Base-by-base conservation (phyloP, 2,797 vertebrate genomes). In the Gymnothorax javanicus region DNA sequence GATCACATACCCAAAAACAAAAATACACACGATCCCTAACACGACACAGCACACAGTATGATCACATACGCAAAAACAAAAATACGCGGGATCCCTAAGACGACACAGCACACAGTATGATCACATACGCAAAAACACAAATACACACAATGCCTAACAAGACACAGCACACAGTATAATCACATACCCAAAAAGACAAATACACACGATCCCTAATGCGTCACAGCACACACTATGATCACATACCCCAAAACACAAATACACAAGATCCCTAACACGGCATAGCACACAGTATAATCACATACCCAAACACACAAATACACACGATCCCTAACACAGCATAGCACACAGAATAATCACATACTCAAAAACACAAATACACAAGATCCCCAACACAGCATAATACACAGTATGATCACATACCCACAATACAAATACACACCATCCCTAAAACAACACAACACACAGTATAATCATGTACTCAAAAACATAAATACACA, bases 1-100 rank as follows among this genome's bases (percentile, higher is more conserved):
- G 2, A 43, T 43, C 33, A 43, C 33, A 43, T 43, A 43, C 33
- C 33, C 33, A 43, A 43, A 43, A 43, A 43, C 33, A 43, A 1
- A 43, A 92, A 71, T 89, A 85, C 33, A 43, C 33, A 43, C 2
- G 33, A 2, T 43, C 33, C 33, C 33, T 43, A 43, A 43, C 33
- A 43, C 82, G 85, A 33, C 57, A 67, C 58, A 71, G 71, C n/a
- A 73, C 56, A 86, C 17, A 67, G 23, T 64, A 64, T 17, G 0
- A 12, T 20, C 15, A 13, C 4, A 13, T 20, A 17, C 33, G 1
- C 33, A 43, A 43, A 43, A 43, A 43, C 33, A 43, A 1, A 43
- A 43, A 43, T 98, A 0, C 96, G 94, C 81, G 98, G 94, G 75
- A 97, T 92, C 87, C 97, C 97, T 95, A 91, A 73, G 89, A 86